Evolutionary conservation across 2,113 vertebrate genomes (phyloP).

Genomic region (Talpa occidentalis): DNA sequence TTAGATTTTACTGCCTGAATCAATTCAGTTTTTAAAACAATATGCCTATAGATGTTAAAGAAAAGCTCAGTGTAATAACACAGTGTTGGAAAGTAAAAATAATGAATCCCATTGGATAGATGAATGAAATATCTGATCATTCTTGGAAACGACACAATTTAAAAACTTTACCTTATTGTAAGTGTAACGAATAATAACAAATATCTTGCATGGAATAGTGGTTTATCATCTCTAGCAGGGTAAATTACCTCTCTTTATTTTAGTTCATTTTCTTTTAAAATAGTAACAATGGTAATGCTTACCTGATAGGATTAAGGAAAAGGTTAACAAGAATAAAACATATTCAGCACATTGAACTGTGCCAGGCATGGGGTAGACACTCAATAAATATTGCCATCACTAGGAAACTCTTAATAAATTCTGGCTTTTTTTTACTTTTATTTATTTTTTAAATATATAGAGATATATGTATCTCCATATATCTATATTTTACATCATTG

Average conservation of each 20-base stretch:
- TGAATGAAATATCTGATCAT: conserved; percentile 38
- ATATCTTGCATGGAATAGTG: background rate
- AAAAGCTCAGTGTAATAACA: background rate
- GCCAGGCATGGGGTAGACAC: background rate
- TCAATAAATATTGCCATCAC: background rate
- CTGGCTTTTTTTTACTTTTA: background rate
- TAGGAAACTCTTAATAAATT: background rate
- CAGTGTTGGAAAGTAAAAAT: conserved; percentile 34
- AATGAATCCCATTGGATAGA: conserved; percentile 42
- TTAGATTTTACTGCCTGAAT: background rate
- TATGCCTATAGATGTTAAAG: background rate
- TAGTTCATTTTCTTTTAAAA: background rate
- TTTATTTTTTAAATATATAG: too few relatives aligned
- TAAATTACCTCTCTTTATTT: background rate
- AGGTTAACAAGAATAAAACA: background rate
- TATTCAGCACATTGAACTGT: background rate
- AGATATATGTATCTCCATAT: too few relatives aligned
- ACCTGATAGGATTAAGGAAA: background rate
- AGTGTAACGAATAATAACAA: background rate
- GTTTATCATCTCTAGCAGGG: background rate
- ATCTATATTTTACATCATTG: too few relatives aligned
- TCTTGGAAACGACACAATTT: conserved; percentile 45
- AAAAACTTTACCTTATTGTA: background rate
- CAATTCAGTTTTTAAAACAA: conserved; percentile 9
- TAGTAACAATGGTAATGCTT: background rate